phyloP scores from a whole-genome alignment of 1,140 invertebrate species.

The Zaprionus camerounensis region DNA sequence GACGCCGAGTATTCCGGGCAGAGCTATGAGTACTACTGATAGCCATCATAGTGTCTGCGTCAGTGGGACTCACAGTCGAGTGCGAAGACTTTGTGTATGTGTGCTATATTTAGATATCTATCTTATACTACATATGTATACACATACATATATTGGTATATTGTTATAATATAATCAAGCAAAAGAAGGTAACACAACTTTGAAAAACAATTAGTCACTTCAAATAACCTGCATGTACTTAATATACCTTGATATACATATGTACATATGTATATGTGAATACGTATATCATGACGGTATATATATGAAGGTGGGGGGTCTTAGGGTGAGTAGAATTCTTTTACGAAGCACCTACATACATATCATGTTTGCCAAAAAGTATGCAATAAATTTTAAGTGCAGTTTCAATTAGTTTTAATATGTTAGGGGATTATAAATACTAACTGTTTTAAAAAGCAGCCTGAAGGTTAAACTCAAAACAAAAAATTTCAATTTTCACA shows the following conservation, averaged over 20 bases:
- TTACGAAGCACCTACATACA: no score
- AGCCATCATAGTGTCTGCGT: neutral
- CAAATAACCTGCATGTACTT: neutral
- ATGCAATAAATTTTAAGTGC: neutral
- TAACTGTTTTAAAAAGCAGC: no score
- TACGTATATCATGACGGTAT: neutral
- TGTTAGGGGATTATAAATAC: no score
- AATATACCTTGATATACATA: neutral
- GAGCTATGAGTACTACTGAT: neutral
- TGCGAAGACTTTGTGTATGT: neutral
- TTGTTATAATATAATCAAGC: neutral
- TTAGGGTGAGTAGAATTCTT: neutral
- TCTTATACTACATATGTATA: neutral
- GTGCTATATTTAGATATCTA: neutral
- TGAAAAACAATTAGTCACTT: neutral
- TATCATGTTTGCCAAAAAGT: neutral
- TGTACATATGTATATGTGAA: neutral
- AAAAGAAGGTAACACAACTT: neutral
- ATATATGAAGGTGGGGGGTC: neutral
- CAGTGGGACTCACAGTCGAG: neutral
- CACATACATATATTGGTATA: no score
- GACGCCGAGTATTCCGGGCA: no score
- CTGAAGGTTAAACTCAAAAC: neutral
- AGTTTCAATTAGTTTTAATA: no score
- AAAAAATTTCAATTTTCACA: neutral